Percentiles rank a stretch among this genome's conserved stretches.
These are phyloP conservation scores for Euclidia mi DNA, from an alignment of 2,888 invertebrate genomes.

Conservation along the genomic window DNA sequence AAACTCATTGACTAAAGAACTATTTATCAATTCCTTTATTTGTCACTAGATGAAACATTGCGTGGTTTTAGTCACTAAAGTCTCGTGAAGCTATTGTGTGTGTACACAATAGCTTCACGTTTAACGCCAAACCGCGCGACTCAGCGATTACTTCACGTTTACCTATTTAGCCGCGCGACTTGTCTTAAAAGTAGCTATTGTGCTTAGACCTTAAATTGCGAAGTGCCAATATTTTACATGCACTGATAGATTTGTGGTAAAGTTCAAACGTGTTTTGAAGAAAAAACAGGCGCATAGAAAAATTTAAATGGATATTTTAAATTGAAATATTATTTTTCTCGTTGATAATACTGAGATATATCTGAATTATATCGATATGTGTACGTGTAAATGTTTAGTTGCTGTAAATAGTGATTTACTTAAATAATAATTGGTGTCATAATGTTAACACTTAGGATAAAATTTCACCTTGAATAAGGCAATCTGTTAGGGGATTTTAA, in stretches of 20 bases:
- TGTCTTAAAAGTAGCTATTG: background rate
- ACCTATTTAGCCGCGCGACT: conserved; percentile 4
- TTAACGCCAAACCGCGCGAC: background rate
- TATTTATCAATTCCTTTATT: conserved; percentile 82
- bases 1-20: conserved; percentile 82
- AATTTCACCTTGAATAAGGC: background rate
- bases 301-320: conserved; percentile 21
- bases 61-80: conserved; percentile 36
- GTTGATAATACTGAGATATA: conserved; percentile 1
- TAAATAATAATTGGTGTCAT: conserved; percentile 50
- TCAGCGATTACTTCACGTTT: background rate
- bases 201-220: conserved; percentile 17
- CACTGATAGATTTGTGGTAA: conserved; percentile 40
- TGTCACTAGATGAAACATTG: conserved; percentile 64
- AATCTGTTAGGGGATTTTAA: background rate
- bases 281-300: conserved; percentile 13
- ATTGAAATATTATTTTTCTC: conserved; percentile 28
- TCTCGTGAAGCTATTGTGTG: too few relatives aligned
- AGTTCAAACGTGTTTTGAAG: conserved; percentile 5
- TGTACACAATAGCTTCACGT: background rate
- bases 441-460: conserved; percentile 1
- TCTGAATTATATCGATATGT: conserved; percentile 39
- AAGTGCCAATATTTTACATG: conserved; percentile 63
- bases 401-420: conserved; percentile 42
- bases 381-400: conserved; percentile 40